These are phyloP conservation scores for Pseudorectes ferrugineus DNA, from an alignment of 2,113 vertebrate genomes.

Conservation along the genomic window DNA sequence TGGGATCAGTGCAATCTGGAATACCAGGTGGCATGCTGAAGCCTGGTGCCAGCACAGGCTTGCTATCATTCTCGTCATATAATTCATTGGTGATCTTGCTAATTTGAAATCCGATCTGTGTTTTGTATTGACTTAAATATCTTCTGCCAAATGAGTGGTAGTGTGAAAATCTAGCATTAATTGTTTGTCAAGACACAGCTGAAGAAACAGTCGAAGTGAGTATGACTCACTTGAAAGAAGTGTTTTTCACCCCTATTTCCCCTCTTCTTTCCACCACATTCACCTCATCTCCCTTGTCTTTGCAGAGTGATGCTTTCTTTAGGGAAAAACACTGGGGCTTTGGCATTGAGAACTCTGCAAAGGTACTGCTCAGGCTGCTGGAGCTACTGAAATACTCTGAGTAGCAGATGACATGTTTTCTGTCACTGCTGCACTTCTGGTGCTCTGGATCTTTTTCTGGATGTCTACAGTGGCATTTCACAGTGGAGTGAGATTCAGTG, in stretches of 20 bases:
- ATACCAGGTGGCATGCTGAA: constrained; percentile 47
- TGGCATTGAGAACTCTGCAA: background rate
- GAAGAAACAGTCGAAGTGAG: background rate
- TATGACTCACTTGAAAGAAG: background rate
- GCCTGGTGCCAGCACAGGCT: constrained; percentile 44
- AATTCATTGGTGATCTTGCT: constrained; percentile 49
- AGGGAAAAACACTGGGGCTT: background rate
- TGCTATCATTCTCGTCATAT: background rate
- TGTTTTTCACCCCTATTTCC: background rate
- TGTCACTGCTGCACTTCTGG: background rate
- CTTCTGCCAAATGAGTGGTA: constrained; percentile 23
- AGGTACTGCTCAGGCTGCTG: background rate
- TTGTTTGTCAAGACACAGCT: constrained; percentile 16
- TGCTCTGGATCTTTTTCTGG: background rate
- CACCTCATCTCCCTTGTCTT: background rate
- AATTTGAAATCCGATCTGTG: constrained; percentile 23
- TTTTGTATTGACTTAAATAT: constrained; percentile 42
- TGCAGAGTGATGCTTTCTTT: background rate
- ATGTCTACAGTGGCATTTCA: background rate
- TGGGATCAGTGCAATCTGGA: constrained; percentile 58
- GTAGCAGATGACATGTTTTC: background rate
- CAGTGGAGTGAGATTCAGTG: background rate
- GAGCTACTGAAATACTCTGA: background rate
- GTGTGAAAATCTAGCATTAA: constrained; percentile 40
- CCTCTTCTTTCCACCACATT: background rate